Evolutionary conservation across 2,797 vertebrate species (phyloP), one percentile per base, ranked within the genome.

Genomic region (Danio aesculapii): DNA sequence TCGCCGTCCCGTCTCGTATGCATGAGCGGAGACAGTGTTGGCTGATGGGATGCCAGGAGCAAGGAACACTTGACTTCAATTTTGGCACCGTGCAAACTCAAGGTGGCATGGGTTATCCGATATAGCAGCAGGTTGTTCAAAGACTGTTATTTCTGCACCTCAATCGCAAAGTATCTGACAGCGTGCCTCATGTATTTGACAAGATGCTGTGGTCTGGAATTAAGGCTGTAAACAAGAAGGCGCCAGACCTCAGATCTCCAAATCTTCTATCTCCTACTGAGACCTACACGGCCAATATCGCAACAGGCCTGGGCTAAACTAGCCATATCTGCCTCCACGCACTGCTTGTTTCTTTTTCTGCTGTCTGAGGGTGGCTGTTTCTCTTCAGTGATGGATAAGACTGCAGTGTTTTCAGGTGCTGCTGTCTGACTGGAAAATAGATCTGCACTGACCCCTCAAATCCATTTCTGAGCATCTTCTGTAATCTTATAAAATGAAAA

Each of bases 371-470:
- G 21, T 30, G 71, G 50, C 41, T 63, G 55, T 77, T 70, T 83
- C 39, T 75, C 62, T 41, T 49, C 30, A 79, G n/a, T 82, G 61
- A 80, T 68, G 72, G 62, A 69, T 58, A 83, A 81, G 67, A 53
- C 17, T 47, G 50, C 47, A 66, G 76, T 61, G 72, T 62, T 79
- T 78, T 21, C 66, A 58, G 58, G 64, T 63, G 16, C 53, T 14
- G 74, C 70, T 67, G 58, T 41, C 73, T 61, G 63, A 74, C 30
- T 73, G 52, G 55, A 83, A 81, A 84, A 64, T 59, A 82, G n/a
- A 77, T 79, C 64, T 81, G 73, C 71, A 76, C 81, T 83, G 81
- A 85, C 68, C 84, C 68, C 58, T 77, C 75, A 81, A 78, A 81
- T 75, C 70, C 62, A 81, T 77, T 77, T 81, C 62, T 19, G 41